These are phyloP conservation scores for Lateolabrax maculatus DNA, from an alignment of 2,797 vertebrate genomes.

Conservation along the genomic window DNA sequence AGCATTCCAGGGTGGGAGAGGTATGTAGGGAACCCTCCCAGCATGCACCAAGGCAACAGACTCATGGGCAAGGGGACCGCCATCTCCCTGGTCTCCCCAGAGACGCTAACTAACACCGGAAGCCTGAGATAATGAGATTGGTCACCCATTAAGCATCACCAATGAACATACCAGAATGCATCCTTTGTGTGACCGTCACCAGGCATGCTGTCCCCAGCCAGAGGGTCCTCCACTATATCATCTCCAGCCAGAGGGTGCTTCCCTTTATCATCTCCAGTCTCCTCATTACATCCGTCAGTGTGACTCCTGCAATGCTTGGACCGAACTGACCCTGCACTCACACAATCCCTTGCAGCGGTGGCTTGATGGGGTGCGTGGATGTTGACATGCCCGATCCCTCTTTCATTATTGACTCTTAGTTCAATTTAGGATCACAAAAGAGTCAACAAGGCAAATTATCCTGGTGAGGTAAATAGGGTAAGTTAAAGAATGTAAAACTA, in stretches of 20 bases:
- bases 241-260: too few relatives aligned
- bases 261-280: too few relatives aligned
- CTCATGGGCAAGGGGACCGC: not conserved
- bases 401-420: not conserved
- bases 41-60: not conserved
- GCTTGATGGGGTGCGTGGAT: not conserved
- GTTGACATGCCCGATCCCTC: not conserved
- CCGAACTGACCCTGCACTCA: not conserved
- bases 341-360: not conserved
- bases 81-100: not conserved
- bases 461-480: too few relatives aligned
- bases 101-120: not conserved
- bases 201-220: not conserved
- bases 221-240: too few relatives aligned
- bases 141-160: too few relatives aligned
- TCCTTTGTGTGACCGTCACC: not conserved
- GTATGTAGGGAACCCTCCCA: not conserved
- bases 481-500: too few relatives aligned
- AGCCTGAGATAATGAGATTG: too few relatives aligned
- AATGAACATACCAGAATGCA: too few relatives aligned
- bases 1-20: not conserved
- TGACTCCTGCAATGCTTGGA: too few relatives aligned
- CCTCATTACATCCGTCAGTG: not conserved
- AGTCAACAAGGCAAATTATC: too few relatives aligned
- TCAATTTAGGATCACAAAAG: too few relatives aligned